These are phyloP conservation scores for Cheilosia pagana DNA, from an alignment of 2,888 invertebrate genomes.

Conservation along the genomic window DNA sequence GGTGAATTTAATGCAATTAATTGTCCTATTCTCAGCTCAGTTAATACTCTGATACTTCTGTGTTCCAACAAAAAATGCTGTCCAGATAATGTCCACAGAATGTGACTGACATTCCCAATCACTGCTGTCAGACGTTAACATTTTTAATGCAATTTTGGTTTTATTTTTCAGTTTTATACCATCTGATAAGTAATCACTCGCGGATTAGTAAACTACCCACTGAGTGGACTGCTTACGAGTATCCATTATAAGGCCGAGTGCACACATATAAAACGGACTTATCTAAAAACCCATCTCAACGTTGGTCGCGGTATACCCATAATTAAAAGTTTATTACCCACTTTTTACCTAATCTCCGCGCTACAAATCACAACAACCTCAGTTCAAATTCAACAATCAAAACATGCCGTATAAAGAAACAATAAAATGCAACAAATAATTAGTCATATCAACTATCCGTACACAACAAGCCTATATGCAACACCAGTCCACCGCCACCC, in stretches of 20 bases:
- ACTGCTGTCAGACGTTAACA: too few species aligned
- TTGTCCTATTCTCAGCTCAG: too few species aligned
- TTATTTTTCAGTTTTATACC: too few species aligned
- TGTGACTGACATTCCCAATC: too few species aligned
- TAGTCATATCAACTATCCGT: conserved; percentile 23
- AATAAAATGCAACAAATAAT: conserved; percentile 58
- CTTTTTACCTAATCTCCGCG: not conserved
- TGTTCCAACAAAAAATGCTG: too few species aligned
- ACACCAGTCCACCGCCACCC: conserved; percentile 3
- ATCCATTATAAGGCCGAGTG: not conserved
- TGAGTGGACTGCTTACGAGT: not conserved
- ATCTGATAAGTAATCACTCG: too few species aligned
- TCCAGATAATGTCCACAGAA: too few species aligned
- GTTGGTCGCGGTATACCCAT: not conserved
- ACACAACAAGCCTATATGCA: conserved; percentile 14
- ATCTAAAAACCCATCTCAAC: too few species aligned
- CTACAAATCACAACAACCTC: conserved; percentile 9
- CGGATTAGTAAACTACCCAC: not conserved
- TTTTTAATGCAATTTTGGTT: too few species aligned
- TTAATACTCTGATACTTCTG: too few species aligned
- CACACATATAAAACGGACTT: not conserved
- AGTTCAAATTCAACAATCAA: conserved; percentile 22
- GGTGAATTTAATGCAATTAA: too few species aligned
- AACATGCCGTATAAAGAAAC: conserved; percentile 4
- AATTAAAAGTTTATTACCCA: not conserved